Base-by-base conservation (phyloP, 2,888 invertebrate species). In the Alentia gelatinosa region DNA sequence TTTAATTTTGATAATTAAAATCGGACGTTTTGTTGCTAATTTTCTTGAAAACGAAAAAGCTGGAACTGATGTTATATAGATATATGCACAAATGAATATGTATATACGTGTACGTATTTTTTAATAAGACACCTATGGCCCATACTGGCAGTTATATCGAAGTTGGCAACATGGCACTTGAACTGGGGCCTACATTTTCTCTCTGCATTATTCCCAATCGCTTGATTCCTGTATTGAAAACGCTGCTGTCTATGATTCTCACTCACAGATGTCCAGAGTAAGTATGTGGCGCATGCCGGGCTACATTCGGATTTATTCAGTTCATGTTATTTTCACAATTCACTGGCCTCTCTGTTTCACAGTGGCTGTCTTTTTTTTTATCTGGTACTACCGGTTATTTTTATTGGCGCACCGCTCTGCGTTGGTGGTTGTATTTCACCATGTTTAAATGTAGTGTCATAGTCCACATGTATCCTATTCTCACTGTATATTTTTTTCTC, bases 231-330 rank as follows among this genome's bases (percentile, higher is more conserved):
- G 79, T 79, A 79, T 79, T 79, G 79, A 79, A 79, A 79, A 33
- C n/a, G 39, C 79, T 79, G 26, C 79, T n/a, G 39, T 79, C 79
- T 79, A 39, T 79, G n/a, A 79, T 79, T 86, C 86, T 86, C 26
- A 86, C 86, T 86, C 30, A 50, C 86, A 86, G 86, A 86, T 50
- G 86, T 86, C 30, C 86, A 86, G 33, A 86, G 86, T 86, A 86
- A 86, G 86, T 86, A 86, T 30, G 47, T 86, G 26, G 26, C 26
- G 42, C 86, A 42, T 86, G 86, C n/a, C n/a, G 35, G 79, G 79
- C 37, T 39, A 79, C 79, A 23, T 26, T 68, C 68, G 26, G n/a
- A 30, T 30, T 68, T 30, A 30, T 68, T 68, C 68, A 68, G 56
- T 56, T 68, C 5, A 30, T 30, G 30, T 68, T 56, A 56, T 56